A percentile compares a stretch with the other conserved stretches of the same genome.
Evolutionary conservation across 2,888 invertebrate genomes (phyloP).

Genomic region (Dioctria rufipes): DNA sequence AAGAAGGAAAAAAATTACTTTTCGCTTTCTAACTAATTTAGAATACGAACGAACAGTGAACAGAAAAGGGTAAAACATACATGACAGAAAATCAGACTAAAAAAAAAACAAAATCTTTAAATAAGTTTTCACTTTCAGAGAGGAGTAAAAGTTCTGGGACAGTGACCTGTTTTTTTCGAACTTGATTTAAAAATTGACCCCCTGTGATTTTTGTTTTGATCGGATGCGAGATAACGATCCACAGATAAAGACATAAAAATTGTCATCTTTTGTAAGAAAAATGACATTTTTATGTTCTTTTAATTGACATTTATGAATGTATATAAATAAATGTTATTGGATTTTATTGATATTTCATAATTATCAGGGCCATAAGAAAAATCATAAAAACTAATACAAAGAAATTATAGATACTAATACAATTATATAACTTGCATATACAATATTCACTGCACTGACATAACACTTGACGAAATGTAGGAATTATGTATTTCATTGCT

Average conservation of each 20-base stretch:
- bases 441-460: too few species aligned
- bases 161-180: not conserved
- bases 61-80: not conserved
- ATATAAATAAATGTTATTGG: too few species aligned
- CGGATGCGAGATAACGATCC: too few species aligned
- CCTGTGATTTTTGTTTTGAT: constrained; percentile 4
- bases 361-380: too few species aligned
- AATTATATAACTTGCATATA: too few species aligned
- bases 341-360: too few species aligned
- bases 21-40: constrained; percentile 31
- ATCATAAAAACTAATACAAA: too few species aligned
- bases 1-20: constrained; percentile 8
- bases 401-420: too few species aligned
- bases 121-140: constrained; percentile 32
- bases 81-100: not conserved
- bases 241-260: not conserved
- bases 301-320: not conserved
- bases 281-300: constrained; percentile 19
- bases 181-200: not conserved
- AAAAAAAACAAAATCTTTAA: not conserved
- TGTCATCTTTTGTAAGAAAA: not conserved
- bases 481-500: too few species aligned
- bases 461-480: too few species aligned
- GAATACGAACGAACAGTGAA: constrained; percentile 20
- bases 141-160: constrained; percentile 33